These are phyloP conservation scores for Aegithalos caudatus DNA, from an alignment of 2,113 vertebrate genomes.

Conservation along the genomic window DNA sequence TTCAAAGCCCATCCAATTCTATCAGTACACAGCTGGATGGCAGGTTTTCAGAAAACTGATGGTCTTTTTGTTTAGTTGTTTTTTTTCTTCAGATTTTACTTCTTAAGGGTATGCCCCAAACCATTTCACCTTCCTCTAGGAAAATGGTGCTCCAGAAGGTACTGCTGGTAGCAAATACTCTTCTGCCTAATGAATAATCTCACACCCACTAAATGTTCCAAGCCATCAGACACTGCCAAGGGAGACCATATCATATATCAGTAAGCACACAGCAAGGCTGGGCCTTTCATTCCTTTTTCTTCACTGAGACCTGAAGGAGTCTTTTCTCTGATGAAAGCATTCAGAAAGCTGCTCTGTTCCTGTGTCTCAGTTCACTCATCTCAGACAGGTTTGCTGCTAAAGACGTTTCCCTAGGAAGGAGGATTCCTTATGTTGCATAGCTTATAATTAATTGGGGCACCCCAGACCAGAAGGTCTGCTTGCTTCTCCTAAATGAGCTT, in stretches of 20 bases:
- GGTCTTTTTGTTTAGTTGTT: background rate
- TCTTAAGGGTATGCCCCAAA: background rate
- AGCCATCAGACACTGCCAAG: rapidly evolving
- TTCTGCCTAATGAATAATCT: background rate
- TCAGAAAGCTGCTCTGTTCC: background rate
- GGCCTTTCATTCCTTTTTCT: background rate
- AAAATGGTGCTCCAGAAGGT: background rate
- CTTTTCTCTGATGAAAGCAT: background rate
- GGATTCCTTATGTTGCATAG: background rate
- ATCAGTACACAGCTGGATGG: background rate
- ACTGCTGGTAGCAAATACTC: background rate
- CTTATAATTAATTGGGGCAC: slow-evolving; percentile 15
- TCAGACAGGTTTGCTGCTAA: background rate
- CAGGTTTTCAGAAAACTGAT: background rate
- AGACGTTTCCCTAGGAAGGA: background rate
- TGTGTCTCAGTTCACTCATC: background rate
- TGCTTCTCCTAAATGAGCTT: background rate
- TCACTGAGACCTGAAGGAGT: background rate
- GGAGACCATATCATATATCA: background rate
- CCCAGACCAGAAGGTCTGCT: slow-evolving; percentile 27
- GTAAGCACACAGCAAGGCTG: background rate
- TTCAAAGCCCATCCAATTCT: background rate
- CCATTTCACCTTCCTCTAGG: background rate
- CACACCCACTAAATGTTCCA: background rate
- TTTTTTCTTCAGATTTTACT: background rate